Evolutionary conservation across 2,888 invertebrate genomes (phyloP).

Genomic region (Halictus ligatus): DNA sequence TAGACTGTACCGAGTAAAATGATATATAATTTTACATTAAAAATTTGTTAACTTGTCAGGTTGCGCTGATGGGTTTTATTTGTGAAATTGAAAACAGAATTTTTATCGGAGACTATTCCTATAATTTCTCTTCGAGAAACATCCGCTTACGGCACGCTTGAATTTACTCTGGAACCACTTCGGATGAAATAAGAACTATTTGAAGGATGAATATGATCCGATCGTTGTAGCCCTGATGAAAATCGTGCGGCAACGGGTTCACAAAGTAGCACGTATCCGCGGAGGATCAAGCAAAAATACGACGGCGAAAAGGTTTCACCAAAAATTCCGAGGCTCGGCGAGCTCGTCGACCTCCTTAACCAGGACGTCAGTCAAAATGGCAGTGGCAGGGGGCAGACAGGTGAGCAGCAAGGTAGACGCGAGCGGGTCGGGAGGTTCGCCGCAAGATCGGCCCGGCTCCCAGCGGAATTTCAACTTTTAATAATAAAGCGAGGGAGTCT

Average conservation of each 20-base stretch:
- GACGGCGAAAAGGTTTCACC: background rate
- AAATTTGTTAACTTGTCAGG: background rate
- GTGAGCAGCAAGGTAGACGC: conserved; percentile 10
- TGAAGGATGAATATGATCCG: background rate
- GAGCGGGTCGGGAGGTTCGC: conserved; percentile 42
- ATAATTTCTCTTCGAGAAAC: too few species aligned
- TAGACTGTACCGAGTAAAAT: too few species aligned
- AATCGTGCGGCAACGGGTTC: background rate
- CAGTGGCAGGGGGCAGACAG: conserved; percentile 28
- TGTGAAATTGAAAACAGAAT: too few species aligned
- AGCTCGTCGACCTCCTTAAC: conserved; percentile 18
- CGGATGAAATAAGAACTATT: too few species aligned
- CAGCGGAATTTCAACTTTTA: conserved; percentile 82
- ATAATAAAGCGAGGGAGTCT: conserved; percentile 83
- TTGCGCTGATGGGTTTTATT: background rate
- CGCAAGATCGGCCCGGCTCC: conserved; percentile 75
- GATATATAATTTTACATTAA: too few species aligned
- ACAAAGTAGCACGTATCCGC: background rate
- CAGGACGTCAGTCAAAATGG: conserved; percentile 41
- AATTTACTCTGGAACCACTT: too few species aligned
- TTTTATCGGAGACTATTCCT: too few species aligned
- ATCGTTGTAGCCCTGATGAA: background rate
- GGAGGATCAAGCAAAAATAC: background rate
- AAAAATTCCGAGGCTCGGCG: conserved; percentile 13
- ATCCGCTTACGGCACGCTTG: too few species aligned